phyloP scores from a whole-genome alignment of 2,888 invertebrate species.

The Tipula confusa region DNA sequence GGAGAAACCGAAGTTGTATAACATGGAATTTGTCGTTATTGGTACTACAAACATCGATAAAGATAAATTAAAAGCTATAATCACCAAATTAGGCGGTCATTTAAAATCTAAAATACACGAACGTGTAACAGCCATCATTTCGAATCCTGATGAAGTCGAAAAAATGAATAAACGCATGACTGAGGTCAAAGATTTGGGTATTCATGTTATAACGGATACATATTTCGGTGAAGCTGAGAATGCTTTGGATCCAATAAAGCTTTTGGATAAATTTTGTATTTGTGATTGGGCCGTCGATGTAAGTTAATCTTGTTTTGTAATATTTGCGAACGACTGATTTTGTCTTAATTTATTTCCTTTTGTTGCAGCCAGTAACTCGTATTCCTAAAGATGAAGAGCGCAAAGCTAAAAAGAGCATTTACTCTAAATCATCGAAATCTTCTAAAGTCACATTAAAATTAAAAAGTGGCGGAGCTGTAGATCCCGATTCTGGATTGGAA shows the following conservation, averaged over 20 bases:
- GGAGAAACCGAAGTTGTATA: slow-evolving; percentile 65
- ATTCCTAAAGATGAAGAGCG: slow-evolving; percentile 53
- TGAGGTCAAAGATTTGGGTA: slow-evolving; percentile 61
- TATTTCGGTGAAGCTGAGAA: slow-evolving; percentile 66
- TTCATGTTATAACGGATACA: slow-evolving; percentile 76
- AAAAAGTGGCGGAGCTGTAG: slow-evolving; percentile 84
- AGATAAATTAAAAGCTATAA: slow-evolving; percentile 61
- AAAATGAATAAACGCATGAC: slow-evolving; percentile 62
- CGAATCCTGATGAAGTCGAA: slow-evolving; percentile 63
- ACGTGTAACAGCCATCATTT: slow-evolving; percentile 71
- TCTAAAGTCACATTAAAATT: slow-evolving; percentile 64
- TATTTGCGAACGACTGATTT: not conserved
- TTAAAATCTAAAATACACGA: slow-evolving; percentile 61
- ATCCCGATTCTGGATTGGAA: slow-evolving; percentile 81
- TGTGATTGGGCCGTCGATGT: slow-evolving; percentile 82
- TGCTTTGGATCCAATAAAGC: slow-evolving; percentile 58
- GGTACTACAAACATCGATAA: slow-evolving; percentile 56
- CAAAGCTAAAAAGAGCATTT: slow-evolving; percentile 58
- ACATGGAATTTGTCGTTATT: slow-evolving; percentile 70
- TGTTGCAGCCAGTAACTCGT: slow-evolving; percentile 50
- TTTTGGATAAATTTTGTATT: slow-evolving; percentile 68
- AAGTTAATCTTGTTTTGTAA: slow-evolving; percentile 44
- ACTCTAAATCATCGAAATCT: slow-evolving; percentile 47
- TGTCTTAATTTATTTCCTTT: slow-evolving; percentile 34
- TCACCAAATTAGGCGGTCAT: slow-evolving; percentile 72